phyloP scores from a whole-genome alignment of 2,888 invertebrate species.

The Epirrita christyi region DNA sequence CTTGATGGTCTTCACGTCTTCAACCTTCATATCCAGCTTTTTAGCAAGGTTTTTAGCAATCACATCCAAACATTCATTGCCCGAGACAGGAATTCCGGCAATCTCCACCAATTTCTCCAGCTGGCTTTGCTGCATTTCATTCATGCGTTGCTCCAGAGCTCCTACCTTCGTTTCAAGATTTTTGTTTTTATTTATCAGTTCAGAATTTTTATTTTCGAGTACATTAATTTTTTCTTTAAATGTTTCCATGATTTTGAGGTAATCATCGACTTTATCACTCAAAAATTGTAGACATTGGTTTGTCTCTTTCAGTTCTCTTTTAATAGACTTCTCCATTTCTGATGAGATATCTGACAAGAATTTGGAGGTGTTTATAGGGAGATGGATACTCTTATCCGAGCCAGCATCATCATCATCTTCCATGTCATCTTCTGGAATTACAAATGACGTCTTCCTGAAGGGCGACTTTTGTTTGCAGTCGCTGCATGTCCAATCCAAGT shows the following conservation, averaged over 20 bases:
- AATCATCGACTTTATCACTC: too few species aligned
- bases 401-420: not conserved
- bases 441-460: not conserved
- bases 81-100: too few species aligned
- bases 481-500: not conserved
- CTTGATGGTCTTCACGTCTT: too few species aligned
- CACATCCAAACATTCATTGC: too few species aligned
- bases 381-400: not conserved
- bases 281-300: too few species aligned
- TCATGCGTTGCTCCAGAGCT: not conserved
- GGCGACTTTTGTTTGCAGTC: conserved; percentile 2
- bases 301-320: too few species aligned
- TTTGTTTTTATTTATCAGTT: too few species aligned
- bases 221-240: not conserved
- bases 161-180: not conserved
- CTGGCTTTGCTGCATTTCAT: not conserved
- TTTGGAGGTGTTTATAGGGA: not conserved
- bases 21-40: too few species aligned
- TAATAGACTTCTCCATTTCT: conserved; percentile 2
- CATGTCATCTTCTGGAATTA: not conserved
- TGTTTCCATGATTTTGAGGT: not conserved
- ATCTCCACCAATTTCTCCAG: too few species aligned
- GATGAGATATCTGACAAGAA: not conserved
- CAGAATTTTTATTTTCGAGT: too few species aligned
- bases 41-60: too few species aligned